Evolutionary conservation across 2,888 invertebrate species (phyloP).

Genomic region (Parochlus steinenii): DNA sequence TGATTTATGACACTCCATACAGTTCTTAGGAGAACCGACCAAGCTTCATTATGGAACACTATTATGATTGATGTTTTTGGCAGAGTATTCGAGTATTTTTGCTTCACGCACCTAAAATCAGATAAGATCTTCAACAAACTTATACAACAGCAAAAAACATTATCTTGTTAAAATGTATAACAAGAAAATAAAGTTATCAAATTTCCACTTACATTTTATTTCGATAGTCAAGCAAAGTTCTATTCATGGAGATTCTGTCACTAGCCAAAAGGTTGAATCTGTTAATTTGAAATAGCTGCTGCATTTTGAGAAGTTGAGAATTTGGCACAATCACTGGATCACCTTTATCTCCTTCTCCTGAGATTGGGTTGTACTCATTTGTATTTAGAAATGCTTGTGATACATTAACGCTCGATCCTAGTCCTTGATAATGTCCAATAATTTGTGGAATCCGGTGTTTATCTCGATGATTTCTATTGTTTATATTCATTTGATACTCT

Average conservation of each 20-base stretch:
- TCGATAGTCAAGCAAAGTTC: constrained; percentile 69
- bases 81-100: constrained; percentile 40
- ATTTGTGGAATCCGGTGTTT: constrained; percentile 8
- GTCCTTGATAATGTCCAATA: constrained; percentile 10
- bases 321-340: constrained; percentile 61
- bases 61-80: constrained; percentile 86
- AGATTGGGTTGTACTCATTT: constrained; percentile 60
- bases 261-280: constrained; percentile 78
- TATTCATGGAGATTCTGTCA: constrained; percentile 71
- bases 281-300: constrained; percentile 66
- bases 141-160: constrained; percentile 3
- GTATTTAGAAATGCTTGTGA: constrained; percentile 31
- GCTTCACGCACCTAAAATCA: constrained; percentile 41
- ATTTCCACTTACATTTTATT: constrained; percentile 53
- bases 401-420: neutral
- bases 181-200: constrained; percentile 2
- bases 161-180: constrained; percentile 1
- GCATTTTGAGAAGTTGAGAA: constrained; percentile 57
- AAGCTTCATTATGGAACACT: constrained; percentile 98
- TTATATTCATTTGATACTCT: constrained; percentile 6
- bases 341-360: constrained; percentile 61
- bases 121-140: too few relatives aligned
- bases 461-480: constrained; percentile 2
- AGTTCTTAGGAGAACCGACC: constrained; percentile 90
- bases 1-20: constrained; percentile 85